Conservation (phyloP, 1,140 invertebrate species). For the Bombus pyrosoma region DNA sequence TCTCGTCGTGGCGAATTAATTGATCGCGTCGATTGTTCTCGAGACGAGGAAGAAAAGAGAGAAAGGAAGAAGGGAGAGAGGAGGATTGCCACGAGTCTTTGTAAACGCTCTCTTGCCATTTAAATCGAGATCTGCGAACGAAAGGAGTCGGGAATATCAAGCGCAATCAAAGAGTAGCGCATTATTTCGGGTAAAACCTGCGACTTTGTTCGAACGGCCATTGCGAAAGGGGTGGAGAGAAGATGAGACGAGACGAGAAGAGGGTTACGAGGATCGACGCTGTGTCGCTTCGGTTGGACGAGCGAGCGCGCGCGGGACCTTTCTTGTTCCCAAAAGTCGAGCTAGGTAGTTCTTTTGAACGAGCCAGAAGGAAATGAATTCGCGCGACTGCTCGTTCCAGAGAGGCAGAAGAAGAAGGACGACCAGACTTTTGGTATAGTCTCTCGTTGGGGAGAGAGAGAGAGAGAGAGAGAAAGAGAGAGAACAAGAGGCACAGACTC, state of each 20-base stretch:
- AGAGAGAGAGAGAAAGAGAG: background rate
- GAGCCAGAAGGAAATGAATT: conserved; percentile 3
- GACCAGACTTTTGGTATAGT: too few species aligned
- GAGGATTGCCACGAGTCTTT: background rate
- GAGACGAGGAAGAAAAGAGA: background rate
- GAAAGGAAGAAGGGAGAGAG: background rate
- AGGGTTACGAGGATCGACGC: too few species aligned
- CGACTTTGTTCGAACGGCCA: too few species aligned
- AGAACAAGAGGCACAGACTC: conserved; percentile 15
- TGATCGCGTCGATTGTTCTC: conserved; percentile 32
- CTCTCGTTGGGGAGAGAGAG: background rate
- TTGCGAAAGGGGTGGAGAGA: too few species aligned
- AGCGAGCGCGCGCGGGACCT: too few species aligned
- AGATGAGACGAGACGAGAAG: too few species aligned
- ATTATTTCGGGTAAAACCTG: too few species aligned
- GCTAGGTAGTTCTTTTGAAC: background rate
- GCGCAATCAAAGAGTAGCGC: too few species aligned
- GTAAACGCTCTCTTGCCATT: conserved; percentile 5
- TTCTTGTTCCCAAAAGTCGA: conserved; percentile 3
- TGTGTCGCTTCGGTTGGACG: too few species aligned
- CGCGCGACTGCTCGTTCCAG: background rate
- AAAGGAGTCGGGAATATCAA: too few species aligned
- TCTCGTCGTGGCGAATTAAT: conserved; percentile 28
- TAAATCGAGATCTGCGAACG: background rate
- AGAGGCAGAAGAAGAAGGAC: background rate